phyloP scores from a whole-genome alignment of 2,888 invertebrate genomes.

The Embidobia sp. region DNA sequence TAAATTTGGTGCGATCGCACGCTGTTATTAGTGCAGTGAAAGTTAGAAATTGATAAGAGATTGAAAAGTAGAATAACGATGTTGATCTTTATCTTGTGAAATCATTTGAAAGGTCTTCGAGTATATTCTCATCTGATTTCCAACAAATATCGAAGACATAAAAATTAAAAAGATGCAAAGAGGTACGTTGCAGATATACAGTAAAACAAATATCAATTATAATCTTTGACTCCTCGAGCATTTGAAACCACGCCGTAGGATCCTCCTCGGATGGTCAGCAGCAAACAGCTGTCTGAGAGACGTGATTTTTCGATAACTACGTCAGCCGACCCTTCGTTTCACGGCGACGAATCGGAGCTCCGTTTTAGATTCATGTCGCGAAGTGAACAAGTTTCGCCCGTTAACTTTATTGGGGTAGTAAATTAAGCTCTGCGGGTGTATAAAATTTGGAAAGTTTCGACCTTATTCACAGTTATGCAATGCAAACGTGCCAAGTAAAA shows the following conservation, averaged over 20 bases:
- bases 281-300: slow-evolving; percentile 27
- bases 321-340: slow-evolving; percentile 21
- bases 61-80: no score
- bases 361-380: slow-evolving; percentile 61
- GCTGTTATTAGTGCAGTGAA: not conserved
- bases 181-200: no score
- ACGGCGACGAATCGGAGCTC: slow-evolving; percentile 19
- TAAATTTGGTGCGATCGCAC: no score
- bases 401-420: slow-evolving; percentile 65
- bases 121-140: no score
- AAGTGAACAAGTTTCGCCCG: slow-evolving; percentile 62
- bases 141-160: no score
- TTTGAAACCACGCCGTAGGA: no score
- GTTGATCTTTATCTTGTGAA: no score
- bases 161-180: no score
- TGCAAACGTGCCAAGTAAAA: slow-evolving; percentile 53
- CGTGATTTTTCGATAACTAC: slow-evolving; percentile 51
- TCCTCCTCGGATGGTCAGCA: no score
- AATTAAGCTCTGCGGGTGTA: slow-evolving; percentile 65
- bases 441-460: slow-evolving; percentile 63
- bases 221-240: no score
- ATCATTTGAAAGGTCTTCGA: no score
- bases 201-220: no score
- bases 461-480: slow-evolving; percentile 63
- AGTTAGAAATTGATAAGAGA: not conserved